Conservation (phyloP, 2,113 vertebrate genomes). For the Plotosus lineatus region DNA sequence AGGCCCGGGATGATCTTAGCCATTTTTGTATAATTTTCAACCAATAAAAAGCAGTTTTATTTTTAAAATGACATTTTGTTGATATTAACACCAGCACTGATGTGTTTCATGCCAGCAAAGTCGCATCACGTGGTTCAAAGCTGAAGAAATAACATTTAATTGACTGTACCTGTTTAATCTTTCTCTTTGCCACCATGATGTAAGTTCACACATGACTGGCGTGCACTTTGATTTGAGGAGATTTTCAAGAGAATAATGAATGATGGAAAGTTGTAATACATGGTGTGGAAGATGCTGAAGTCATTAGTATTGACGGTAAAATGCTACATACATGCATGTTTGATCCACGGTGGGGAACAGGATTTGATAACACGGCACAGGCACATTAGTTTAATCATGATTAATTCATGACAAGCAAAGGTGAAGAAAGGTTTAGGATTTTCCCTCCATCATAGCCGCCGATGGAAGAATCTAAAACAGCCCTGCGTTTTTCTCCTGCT, state of each 20-base stretch:
- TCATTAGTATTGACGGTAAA: neutral
- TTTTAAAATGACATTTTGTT: too few relatives aligned
- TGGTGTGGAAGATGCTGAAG: neutral
- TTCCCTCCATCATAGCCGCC: neutral
- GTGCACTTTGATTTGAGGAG: neutral
- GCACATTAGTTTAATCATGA: slow-evolving; percentile 30
- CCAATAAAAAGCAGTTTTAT: too few relatives aligned
- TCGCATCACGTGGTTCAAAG: too few relatives aligned
- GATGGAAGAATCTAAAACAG: slow-evolving; percentile 8
- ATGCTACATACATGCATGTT: neutral
- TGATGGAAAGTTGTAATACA: neutral
- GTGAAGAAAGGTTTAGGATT: slow-evolving; percentile 27
- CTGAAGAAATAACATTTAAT: too few relatives aligned
- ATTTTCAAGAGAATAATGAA: neutral
- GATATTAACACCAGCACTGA: too few relatives aligned
- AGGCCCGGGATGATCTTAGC: too few relatives aligned
- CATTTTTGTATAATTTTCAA: too few relatives aligned
- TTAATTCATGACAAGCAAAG: slow-evolving; percentile 34
- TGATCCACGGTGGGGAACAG: too few relatives aligned
- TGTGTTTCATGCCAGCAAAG: too few relatives aligned
- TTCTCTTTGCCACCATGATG: slow-evolving; percentile 4
- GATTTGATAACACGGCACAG: neutral
- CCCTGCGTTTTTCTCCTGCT: slow-evolving; percentile 1
- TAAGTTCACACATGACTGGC: neutral
- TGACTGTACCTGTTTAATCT: too few relatives aligned